These are phyloP conservation scores for Amphiduros pacificus DNA, from an alignment of 2,888 invertebrate genomes.

Conservation along the genomic window DNA sequence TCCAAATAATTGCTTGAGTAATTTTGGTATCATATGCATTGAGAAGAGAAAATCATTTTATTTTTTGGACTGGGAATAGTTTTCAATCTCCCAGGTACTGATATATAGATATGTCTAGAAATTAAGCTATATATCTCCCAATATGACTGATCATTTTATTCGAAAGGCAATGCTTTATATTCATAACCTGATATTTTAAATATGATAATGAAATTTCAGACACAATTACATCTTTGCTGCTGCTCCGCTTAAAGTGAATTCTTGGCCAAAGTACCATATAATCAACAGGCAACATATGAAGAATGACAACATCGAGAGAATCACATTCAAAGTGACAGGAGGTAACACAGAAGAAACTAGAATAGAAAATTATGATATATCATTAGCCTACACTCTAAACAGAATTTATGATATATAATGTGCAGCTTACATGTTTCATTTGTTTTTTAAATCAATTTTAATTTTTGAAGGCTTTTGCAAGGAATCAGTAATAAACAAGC, in stretches of 20 bases:
- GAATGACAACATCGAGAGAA: slow-evolving; percentile 24
- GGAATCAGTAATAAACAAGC: no score
- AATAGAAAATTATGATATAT: no score
- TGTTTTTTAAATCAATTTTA: no score
- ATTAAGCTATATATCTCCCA: neutral
- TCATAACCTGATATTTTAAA: neutral
- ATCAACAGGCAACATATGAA: slow-evolving; percentile 26
- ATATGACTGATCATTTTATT: neutral
- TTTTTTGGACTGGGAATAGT: neutral
- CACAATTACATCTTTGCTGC: slow-evolving; percentile 69
- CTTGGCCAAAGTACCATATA: slow-evolving; percentile 47
- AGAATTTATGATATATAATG: no score
- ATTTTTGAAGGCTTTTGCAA: no score
- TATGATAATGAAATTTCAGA: slow-evolving; percentile 47
- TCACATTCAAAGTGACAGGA: slow-evolving; percentile 48
- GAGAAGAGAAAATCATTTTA: neutral
- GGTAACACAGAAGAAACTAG: slow-evolving; percentile 10
- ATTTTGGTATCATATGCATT: neutral
- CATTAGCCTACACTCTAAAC: neutral
- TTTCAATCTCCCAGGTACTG: neutral
- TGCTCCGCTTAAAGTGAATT: slow-evolving; percentile 63
- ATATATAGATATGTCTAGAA: no score
- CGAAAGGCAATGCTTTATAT: neutral
- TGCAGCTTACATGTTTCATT: no score
- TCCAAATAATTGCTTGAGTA: neutral